Evolutionary conservation across 2,113 vertebrate genomes (phyloP).

Genomic region (Colossoma macropomum): DNA sequence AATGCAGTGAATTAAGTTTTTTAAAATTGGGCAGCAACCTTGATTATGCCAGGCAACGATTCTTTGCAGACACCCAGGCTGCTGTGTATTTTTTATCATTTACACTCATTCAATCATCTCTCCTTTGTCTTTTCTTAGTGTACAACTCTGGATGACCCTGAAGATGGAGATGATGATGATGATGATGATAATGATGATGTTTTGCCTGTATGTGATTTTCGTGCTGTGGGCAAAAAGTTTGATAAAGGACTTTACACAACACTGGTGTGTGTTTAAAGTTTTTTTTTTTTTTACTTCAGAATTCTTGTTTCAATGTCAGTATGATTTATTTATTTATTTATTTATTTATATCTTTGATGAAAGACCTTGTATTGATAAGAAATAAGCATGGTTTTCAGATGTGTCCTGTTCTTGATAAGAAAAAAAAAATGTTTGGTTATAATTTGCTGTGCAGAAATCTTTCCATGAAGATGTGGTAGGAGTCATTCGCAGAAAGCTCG

Average conservation of each 20-base stretch:
- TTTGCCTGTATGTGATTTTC: constrained; percentile 81
- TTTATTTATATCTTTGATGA: neutral
- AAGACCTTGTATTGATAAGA: neutral
- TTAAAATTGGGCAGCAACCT: too few relatives aligned
- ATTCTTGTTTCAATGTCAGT: neutral
- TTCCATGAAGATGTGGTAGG: constrained; percentile 83
- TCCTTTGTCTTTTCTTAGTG: constrained; percentile 71
- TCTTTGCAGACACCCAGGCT: neutral
- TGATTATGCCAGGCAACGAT: too few relatives aligned
- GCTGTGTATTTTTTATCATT: neutral
- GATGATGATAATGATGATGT: constrained; percentile 62
- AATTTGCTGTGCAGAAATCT: constrained; percentile 70
- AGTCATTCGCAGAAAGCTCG: constrained; percentile 74
- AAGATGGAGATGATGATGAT: constrained; percentile 65
- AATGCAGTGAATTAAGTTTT: too few relatives aligned
- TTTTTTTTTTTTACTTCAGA: neutral
- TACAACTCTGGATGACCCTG: constrained; percentile 67
- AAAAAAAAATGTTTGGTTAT: too few relatives aligned
- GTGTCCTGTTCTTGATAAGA: too few relatives aligned
- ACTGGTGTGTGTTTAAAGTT: constrained; percentile 79
- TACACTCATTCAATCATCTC: neutral
- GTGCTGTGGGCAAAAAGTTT: constrained; percentile 84
- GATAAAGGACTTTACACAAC: constrained; percentile 87
- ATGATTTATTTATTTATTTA: neutral
- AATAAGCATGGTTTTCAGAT: too few relatives aligned